These are phyloP conservation scores for Aythya fuligula DNA, from an alignment of 2,797 vertebrate genomes.

Conservation along the genomic window DNA sequence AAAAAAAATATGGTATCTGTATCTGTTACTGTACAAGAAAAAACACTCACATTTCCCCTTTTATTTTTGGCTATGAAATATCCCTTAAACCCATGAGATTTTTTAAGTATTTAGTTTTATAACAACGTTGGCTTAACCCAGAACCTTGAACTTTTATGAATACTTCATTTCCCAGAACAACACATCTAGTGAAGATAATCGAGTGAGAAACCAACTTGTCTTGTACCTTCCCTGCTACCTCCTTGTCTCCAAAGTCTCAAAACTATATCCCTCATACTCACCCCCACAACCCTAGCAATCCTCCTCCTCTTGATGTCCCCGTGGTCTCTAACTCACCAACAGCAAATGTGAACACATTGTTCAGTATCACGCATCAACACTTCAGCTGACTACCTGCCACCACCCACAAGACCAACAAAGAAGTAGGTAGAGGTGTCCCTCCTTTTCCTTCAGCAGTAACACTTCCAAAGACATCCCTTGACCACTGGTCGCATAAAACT, in stretches of 20 bases:
- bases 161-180: not conserved
- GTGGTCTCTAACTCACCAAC: not conserved
- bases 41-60: not conserved
- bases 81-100: not conserved
- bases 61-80: not conserved
- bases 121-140: not conserved
- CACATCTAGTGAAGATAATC: not conserved
- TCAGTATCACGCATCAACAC: not conserved
- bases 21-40: not conserved
- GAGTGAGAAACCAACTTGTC: too few relatives aligned
- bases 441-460: not conserved
- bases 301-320: not conserved
- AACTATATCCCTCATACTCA: not conserved
- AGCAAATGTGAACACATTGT: not conserved
- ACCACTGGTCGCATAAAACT: not conserved
- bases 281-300: not conserved
- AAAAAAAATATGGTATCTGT: not conserved
- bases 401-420: not conserved
- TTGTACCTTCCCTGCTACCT: not conserved
- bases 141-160: not conserved
- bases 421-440: not conserved
- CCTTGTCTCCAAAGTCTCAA: not conserved
- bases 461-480: not conserved
- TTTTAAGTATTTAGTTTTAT: not conserved
- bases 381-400: not conserved